Percentiles rank a stretch among this genome's conserved stretches.
phyloP scores from a whole-genome alignment of 2,113 vertebrate genomes.

The Solenodon paradoxus region DNA sequence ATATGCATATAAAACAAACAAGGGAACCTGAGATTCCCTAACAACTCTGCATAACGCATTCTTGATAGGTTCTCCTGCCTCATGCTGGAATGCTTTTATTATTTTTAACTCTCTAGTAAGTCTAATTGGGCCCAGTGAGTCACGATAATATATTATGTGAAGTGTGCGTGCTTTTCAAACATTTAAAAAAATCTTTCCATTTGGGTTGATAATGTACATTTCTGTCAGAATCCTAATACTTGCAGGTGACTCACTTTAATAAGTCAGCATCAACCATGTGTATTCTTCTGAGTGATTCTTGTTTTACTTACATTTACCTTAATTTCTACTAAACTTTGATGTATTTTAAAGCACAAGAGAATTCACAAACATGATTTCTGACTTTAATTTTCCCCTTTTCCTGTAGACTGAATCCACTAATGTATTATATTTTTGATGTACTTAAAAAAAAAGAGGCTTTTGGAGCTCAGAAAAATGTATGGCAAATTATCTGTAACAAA shows the following conservation, averaged over 20 bases:
- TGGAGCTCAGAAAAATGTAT: background rate
- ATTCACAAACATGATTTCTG: background rate
- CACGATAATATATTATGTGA: slow-evolving; percentile 15
- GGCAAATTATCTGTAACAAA: slow-evolving; percentile 38
- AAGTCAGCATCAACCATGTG: background rate
- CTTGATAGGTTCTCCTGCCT: background rate
- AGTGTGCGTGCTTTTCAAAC: slow-evolving; percentile 33
- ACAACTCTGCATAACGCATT: background rate
- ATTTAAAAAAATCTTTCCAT: background rate
- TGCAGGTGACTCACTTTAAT: background rate
- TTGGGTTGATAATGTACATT: background rate
- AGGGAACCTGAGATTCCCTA: background rate
- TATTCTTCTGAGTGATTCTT: background rate
- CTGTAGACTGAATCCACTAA: slow-evolving; percentile 36
- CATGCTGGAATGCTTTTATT: background rate
- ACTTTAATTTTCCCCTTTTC: slow-evolving; percentile 22
- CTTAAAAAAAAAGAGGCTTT: background rate
- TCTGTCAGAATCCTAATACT: background rate
- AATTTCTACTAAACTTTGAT: background rate
- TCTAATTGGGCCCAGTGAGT: background rate
- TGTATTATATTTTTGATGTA: background rate
- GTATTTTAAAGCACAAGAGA: slow-evolving; percentile 7
- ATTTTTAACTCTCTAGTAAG: background rate
- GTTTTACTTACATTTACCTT: background rate
- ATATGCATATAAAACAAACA: background rate